These are phyloP conservation scores for Malurus melanocephalus DNA, from an alignment of 2,113 vertebrate species.

Conservation along the genomic window DNA sequence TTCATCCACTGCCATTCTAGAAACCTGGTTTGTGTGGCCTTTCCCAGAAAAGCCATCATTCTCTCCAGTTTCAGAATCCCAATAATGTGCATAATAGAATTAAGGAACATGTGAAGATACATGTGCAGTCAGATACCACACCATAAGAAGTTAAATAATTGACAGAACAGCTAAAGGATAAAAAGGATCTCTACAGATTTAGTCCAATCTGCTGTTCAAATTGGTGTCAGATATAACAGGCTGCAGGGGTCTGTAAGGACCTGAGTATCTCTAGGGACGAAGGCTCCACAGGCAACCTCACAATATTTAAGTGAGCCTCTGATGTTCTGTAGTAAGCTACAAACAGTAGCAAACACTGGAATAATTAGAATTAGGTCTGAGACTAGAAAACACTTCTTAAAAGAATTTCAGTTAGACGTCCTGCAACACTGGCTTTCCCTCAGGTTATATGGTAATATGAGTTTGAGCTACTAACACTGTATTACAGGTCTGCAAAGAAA, in stretches of 20 bases:
- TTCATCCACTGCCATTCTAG: constrained; percentile 80
- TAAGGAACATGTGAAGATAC: constrained; percentile 67
- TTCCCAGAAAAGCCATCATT: constrained; percentile 87
- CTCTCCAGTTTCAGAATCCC: constrained; percentile 89
- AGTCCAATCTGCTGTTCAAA: background rate
- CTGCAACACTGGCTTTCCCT: background rate
- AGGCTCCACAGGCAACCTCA: background rate
- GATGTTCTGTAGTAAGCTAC: background rate
- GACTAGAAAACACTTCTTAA: background rate
- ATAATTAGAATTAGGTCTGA: background rate
- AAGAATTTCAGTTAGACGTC: background rate
- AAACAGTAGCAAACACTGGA: background rate
- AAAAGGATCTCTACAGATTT: background rate
- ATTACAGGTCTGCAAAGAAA: background rate
- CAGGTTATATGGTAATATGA: background rate
- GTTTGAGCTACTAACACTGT: background rate
- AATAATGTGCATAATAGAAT: constrained; percentile 83
- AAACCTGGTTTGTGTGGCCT: constrained; percentile 93
- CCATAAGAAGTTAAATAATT: background rate
- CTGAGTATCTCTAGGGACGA: background rate
- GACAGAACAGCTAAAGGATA: background rate
- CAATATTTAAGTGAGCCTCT: background rate
- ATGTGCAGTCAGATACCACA: background rate
- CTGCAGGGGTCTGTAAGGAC: background rate
- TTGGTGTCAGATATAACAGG: background rate